These are phyloP conservation scores for Sminthopsis crassicaudata DNA, from an alignment of 2,113 vertebrate species.

Conservation along the genomic window DNA sequence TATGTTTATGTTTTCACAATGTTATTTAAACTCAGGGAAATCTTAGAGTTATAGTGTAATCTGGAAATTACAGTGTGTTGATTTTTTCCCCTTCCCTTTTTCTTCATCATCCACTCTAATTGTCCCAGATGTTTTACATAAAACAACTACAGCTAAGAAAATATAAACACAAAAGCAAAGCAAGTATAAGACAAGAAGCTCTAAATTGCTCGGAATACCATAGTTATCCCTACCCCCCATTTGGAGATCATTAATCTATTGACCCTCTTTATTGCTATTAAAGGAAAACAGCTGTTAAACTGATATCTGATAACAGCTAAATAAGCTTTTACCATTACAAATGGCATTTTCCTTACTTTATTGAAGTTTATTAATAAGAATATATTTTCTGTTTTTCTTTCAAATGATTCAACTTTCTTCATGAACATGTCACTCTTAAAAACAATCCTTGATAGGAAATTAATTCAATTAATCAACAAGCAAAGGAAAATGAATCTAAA, in stretches of 20 bases:
- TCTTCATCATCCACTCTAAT: not conserved
- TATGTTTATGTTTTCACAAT: not conserved
- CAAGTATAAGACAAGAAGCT: not conserved
- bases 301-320: not conserved
- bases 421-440: not conserved
- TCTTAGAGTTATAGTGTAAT: not conserved
- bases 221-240: not conserved
- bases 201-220: not conserved
- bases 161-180: not conserved
- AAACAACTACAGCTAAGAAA: not conserved
- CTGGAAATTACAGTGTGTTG: not conserved
- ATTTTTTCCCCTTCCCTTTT: conserved; percentile 11
- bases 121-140: not conserved
- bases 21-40: not conserved
- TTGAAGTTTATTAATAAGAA: not conserved
- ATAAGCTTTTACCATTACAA: not conserved
- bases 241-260: not conserved
- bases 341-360: not conserved
- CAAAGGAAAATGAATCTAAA: not conserved
- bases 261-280: not conserved
- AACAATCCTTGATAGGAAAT: not conserved
- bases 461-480: not conserved
- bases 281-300: not conserved
- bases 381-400: not conserved
- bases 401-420: not conserved